Percentiles rank a stretch among this genome's conserved stretches.
phyloP scores from a whole-genome alignment of 2,797 vertebrate genomes.

The Oreochromis grahami region DNA sequence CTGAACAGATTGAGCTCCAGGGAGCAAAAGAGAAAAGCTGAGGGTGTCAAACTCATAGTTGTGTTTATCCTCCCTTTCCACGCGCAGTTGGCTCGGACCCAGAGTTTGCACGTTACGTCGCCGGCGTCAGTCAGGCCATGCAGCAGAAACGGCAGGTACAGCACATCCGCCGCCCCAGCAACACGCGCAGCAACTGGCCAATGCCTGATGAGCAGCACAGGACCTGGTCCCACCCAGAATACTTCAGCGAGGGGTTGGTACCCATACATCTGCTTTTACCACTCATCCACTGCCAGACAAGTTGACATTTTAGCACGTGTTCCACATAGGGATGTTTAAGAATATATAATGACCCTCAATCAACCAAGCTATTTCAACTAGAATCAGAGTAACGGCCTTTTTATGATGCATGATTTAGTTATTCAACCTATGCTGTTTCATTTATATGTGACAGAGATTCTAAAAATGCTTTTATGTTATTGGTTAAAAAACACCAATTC shows the following conservation, averaged over 20 bases:
- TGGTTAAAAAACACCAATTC: not conserved
- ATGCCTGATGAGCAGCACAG: constrained; percentile 91
- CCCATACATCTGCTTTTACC: not conserved
- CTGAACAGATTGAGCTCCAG: constrained; percentile 50
- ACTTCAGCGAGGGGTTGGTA: constrained; percentile 90
- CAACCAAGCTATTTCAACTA: not conserved
- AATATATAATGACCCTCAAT: not conserved
- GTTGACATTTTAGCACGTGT: not conserved
- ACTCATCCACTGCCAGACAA: not conserved
- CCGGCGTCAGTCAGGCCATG: constrained; percentile 98
- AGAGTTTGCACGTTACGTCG: constrained; percentile 96
- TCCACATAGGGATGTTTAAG: not conserved
- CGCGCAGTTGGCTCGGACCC: constrained; percentile 93
- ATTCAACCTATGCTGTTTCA: not conserved
- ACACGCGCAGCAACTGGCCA: constrained; percentile 89
- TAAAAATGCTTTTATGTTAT: not conserved
- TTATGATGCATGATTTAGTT: not conserved
- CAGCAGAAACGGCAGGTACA: constrained; percentile 96
- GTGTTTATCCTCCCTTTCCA: constrained; percentile 50
- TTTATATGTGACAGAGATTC: not conserved
- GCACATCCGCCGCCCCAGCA: constrained; percentile 89
- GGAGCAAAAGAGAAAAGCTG: constrained; percentile 65
- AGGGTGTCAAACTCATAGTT: constrained; percentile 61
- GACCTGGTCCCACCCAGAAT: constrained; percentile 95
- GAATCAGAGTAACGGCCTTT: not conserved